Evolutionary conservation across 2,888 invertebrate species (phyloP).

Genomic region (Acleris emargana): DNA sequence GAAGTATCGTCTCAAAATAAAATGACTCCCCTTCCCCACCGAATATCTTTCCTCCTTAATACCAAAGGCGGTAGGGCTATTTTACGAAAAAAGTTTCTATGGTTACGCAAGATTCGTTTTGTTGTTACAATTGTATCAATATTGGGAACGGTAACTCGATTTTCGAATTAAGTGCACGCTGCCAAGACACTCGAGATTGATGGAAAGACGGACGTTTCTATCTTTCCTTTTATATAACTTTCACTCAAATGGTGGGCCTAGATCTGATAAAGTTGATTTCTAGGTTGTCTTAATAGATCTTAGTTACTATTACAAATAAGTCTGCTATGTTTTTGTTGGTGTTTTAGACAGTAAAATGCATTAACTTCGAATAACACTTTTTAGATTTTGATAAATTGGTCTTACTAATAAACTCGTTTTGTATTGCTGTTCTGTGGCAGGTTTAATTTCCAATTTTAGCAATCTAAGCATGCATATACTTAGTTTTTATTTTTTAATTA

Average conservation of each 20-base stretch:
- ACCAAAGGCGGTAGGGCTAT: background rate
- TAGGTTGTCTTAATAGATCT: background rate
- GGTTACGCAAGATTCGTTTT: conserved; percentile 65
- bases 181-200: conserved; percentile 57
- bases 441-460: no score
- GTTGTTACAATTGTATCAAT: conserved; percentile 77
- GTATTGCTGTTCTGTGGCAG: no score
- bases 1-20: conserved; percentile 59
- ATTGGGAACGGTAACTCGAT: conserved; percentile 75
- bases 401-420: no score
- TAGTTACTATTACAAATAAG: background rate
- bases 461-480: no score
- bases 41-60: conserved; percentile 13
- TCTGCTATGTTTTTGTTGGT: no score
- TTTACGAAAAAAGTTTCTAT: conserved; percentile 17
- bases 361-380: no score
- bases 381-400: no score
- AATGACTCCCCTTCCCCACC: conserved; percentile 57
- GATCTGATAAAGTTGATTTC: conserved; percentile 2
- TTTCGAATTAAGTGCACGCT: conserved; percentile 59
- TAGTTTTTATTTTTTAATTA: no score
- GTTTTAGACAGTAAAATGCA: no score
- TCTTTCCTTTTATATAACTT: conserved; percentile 14
- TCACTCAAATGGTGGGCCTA: conserved; percentile 5
- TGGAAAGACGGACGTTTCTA: conserved; percentile 48